Evolutionary conservation across 2,888 invertebrate genomes (phyloP).

Genomic region (Cosmopolites sordidus): DNA sequence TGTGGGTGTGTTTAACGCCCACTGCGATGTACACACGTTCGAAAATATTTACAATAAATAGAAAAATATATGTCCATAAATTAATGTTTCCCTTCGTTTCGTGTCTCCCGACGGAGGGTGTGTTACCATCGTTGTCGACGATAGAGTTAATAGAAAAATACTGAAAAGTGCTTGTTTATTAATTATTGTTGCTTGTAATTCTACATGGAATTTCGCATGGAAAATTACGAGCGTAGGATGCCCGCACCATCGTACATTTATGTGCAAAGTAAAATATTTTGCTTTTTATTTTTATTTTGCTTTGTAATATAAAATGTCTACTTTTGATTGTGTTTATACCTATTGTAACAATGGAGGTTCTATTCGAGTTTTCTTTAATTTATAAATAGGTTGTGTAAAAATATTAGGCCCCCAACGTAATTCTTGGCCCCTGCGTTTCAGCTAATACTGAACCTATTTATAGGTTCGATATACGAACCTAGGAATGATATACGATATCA

Average conservation of each 20-base stretch:
- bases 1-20: conserved; percentile 3
- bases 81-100: conserved; percentile 4
- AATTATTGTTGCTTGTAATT: conserved; percentile 15
- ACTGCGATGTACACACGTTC: not conserved
- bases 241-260: conserved; percentile 4
- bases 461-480: no score
- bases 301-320: no score
- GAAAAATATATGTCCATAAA: conserved; percentile 10
- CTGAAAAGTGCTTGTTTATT: conserved; percentile 18
- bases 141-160: conserved; percentile 18
- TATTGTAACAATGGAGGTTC: no score
- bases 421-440: no score
- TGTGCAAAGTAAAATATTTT: no score
- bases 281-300: no score
- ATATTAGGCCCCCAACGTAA: no score
- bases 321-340: no score
- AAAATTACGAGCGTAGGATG: not conserved
- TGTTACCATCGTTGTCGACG: conserved; percentile 7
- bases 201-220: conserved; percentile 11
- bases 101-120: conserved; percentile 14
- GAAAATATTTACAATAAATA: conserved; percentile 11
- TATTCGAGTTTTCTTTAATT: no score
- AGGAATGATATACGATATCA: no score
- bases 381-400: no score
- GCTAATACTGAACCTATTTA: no score